A percentile compares a stretch with the other conserved stretches of the same genome.
These are phyloP conservation scores for Rhingia rostrata DNA, from an alignment of 2,888 invertebrate species.

Conservation along the genomic window DNA sequence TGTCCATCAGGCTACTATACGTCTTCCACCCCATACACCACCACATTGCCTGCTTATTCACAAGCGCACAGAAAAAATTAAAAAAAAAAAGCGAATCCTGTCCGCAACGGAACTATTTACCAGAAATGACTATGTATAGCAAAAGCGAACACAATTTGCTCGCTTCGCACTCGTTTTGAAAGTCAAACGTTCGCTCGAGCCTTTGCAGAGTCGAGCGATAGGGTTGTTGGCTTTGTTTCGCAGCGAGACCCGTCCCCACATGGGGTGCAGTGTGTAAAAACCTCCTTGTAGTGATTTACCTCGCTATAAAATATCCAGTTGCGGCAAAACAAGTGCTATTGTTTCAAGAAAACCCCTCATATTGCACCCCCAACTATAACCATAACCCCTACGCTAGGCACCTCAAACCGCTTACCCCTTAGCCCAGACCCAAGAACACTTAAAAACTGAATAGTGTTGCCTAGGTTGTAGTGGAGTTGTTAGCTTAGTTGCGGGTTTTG, in stretches of 20 bases:
- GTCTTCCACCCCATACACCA: neutral
- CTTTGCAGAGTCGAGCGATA: conserved; percentile 14
- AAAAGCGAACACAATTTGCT: conserved; percentile 56
- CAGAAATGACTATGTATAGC: conserved; percentile 61
- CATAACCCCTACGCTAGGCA: too few relatives aligned
- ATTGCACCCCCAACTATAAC: too few relatives aligned
- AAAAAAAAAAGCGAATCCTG: conserved; percentile 23
- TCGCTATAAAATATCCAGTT: conserved; percentile 73
- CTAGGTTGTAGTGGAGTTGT: conserved; percentile 54
- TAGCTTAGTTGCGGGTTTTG: conserved; percentile 72
- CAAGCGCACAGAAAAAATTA: neutral
- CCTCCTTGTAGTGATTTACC: conserved; percentile 70
- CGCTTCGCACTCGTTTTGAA: conserved; percentile 53
- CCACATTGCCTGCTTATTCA: neutral
- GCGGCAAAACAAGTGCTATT: conserved; percentile 73
- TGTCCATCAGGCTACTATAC: conserved; percentile 60
- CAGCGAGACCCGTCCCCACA: conserved; percentile 8
- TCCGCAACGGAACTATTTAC: conserved; percentile 72
- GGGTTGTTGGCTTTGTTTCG: conserved; percentile 51
- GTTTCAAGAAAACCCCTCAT: conserved; percentile 40
- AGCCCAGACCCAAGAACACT: conserved; percentile 30
- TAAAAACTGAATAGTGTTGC: conserved; percentile 60
- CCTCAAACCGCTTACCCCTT: neutral
- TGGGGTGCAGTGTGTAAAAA: conserved; percentile 40
- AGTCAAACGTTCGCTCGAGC: conserved; percentile 23